phyloP scores from a whole-genome alignment of 2,113 vertebrate genomes.

The Asarcornis scutulata region DNA sequence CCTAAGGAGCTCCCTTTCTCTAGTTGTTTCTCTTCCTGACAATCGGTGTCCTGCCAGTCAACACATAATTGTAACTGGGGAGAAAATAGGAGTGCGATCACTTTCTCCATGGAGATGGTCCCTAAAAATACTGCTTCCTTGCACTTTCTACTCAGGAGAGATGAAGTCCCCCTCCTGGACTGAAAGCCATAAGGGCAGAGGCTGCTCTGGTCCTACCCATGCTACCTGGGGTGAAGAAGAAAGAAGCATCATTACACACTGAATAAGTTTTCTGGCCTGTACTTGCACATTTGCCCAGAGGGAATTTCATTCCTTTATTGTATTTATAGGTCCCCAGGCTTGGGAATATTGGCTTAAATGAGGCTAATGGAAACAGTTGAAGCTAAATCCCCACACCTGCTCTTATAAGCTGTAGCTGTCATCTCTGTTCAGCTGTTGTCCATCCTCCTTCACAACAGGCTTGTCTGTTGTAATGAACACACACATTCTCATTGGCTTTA shows the following conservation, averaged over 20 bases:
- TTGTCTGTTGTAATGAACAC: background rate
- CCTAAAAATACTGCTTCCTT: background rate
- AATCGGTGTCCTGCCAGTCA: background rate
- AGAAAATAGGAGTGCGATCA: background rate
- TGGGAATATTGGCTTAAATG: constrained; percentile 11
- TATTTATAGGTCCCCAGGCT: constrained; percentile 17
- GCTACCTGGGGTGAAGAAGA: background rate
- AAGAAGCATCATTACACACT: background rate
- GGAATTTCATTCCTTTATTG: background rate
- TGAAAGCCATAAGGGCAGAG: background rate
- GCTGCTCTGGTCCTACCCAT: background rate
- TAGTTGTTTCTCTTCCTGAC: background rate
- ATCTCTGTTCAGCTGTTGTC: constrained; percentile 42
- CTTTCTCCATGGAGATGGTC: background rate
- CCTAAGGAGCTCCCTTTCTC: background rate
- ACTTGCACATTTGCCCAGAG: background rate
- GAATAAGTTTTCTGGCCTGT: background rate
- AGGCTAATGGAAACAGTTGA: constrained; percentile 26
- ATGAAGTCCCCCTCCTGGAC: background rate
- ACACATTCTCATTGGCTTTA: background rate
- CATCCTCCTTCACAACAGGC: background rate
- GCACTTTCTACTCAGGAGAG: background rate
- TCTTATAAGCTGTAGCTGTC: constrained; percentile 29
- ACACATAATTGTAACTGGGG: background rate
- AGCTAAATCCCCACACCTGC: constrained; percentile 37